Evolutionary conservation across 2,888 invertebrate genomes (phyloP).

Genomic region (Cataglyphis cursor): DNA sequence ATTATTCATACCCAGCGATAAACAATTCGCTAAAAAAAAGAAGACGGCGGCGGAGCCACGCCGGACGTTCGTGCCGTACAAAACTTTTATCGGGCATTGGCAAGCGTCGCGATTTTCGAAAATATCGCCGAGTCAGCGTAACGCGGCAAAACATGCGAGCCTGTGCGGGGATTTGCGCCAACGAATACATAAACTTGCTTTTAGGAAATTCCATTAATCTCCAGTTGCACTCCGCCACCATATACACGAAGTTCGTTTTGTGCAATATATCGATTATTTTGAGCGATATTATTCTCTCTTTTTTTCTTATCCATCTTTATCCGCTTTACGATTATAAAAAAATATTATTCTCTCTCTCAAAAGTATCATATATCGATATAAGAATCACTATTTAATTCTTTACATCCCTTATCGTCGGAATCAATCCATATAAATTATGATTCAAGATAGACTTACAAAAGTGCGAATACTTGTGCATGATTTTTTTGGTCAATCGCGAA

Average conservation of each 20-base stretch:
- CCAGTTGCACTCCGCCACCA: constrained; percentile 39
- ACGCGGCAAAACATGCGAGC: constrained; percentile 43
- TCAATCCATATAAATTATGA: constrained; percentile 9
- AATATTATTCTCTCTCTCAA: background rate
- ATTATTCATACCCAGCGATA: constrained; percentile 56
- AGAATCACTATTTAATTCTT: background rate
- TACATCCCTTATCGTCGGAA: background rate
- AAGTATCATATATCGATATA: background rate
- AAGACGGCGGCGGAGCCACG: constrained; percentile 15
- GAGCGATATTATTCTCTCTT: constrained; percentile 9
- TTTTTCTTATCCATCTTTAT: background rate
- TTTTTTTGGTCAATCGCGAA: background rate
- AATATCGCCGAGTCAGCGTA: constrained; percentile 55
- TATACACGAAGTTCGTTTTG: constrained; percentile 42
- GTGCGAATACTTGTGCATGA: constrained; percentile 4
- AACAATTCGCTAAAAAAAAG: constrained; percentile 43
- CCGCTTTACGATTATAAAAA: background rate
- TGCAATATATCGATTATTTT: constrained; percentile 42
- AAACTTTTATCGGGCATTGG: constrained; percentile 52
- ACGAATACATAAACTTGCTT: constrained; percentile 58
- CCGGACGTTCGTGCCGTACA: constrained; percentile 50
- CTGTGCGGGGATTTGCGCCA: constrained; percentile 39
- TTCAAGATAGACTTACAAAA: constrained; percentile 19
- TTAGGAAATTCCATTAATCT: constrained; percentile 59
- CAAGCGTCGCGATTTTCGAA: constrained; percentile 56